phyloP scores from a whole-genome alignment of 2,888 invertebrate species.

The Dolomedes plantarius region DNA sequence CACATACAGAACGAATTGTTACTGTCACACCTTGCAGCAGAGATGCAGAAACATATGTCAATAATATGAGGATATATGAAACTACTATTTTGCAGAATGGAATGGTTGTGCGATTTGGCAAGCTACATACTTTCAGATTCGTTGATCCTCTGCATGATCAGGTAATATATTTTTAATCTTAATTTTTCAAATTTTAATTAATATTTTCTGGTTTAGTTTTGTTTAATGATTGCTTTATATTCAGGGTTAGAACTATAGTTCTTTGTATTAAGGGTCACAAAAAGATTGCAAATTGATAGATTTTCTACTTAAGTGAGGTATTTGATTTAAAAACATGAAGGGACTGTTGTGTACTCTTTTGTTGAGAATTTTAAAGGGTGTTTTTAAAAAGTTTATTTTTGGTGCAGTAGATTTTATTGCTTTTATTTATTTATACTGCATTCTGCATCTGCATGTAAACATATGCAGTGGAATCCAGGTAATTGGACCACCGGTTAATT shows the following conservation, averaged over 20 bases:
- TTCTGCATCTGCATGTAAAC: too few relatives aligned
- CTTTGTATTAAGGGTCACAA: not conserved
- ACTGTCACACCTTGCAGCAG: constrained; percentile 94
- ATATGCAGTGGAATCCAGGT: too few relatives aligned
- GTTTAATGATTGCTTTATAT: not conserved
- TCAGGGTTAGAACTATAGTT: not conserved
- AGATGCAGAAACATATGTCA: constrained; percentile 95
- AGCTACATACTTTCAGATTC: constrained; percentile 79
- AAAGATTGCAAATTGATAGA: too few relatives aligned
- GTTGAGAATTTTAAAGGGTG: too few relatives aligned
- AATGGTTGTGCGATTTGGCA: constrained; percentile 79
- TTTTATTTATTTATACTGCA: too few relatives aligned
- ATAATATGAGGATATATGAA: constrained; percentile 93
- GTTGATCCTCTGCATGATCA: constrained; percentile 77
- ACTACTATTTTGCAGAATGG: constrained; percentile 88
- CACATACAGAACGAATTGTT: constrained; percentile 92
- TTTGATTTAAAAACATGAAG: too few relatives aligned
- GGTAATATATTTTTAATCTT: constrained; percentile 38
- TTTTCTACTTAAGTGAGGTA: too few relatives aligned
- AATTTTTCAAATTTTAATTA: too few relatives aligned
- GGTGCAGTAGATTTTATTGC: too few relatives aligned
- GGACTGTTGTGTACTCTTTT: too few relatives aligned
- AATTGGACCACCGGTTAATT: too few relatives aligned
- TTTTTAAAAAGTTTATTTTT: too few relatives aligned
- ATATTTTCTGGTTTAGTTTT: not conserved